A percentile compares a stretch with the other conserved stretches of the same genome.
Conservation (phyloP, 2,113 vertebrate genomes). For the Labeo rohita region DNA sequence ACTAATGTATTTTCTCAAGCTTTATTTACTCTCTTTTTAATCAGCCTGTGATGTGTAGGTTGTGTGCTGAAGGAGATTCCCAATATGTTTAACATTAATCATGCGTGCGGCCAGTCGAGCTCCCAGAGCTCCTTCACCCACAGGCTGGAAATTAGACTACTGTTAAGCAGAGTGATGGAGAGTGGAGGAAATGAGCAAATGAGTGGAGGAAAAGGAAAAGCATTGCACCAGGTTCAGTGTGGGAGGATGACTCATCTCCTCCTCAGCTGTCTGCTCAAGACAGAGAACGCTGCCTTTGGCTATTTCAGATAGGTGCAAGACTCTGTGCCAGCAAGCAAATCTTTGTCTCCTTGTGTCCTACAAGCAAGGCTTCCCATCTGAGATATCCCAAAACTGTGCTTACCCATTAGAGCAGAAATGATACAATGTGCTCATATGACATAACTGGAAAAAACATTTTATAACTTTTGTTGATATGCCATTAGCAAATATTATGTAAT, state of each 20-base stretch:
- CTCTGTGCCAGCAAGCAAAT: slow-evolving; percentile 1
- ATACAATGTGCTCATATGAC: not conserved
- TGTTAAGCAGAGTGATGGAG: slow-evolving; percentile 8
- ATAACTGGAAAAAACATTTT: not conserved
- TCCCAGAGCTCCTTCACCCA: slow-evolving; percentile 39
- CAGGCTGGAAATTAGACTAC: slow-evolving; percentile 28
- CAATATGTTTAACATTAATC: slow-evolving; percentile 41
- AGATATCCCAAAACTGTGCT: slow-evolving; percentile 1
- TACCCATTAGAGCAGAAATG: slow-evolving; percentile 22
- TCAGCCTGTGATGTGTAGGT: slow-evolving; percentile 32
- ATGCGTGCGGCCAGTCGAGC: slow-evolving; percentile 32
- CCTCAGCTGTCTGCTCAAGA: slow-evolving; percentile 52
- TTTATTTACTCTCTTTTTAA: slow-evolving; percentile 17
- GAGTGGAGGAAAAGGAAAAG: slow-evolving; percentile 42
- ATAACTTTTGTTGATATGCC: not conserved
- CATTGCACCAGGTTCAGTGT: slow-evolving; percentile 50
- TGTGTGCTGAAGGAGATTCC: slow-evolving; percentile 30
- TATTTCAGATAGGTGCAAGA: slow-evolving; percentile 47
- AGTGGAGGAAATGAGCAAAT: slow-evolving; percentile 30
- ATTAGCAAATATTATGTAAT: slow-evolving; percentile 4
- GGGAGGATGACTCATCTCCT: slow-evolving; percentile 52
- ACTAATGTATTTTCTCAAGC: slow-evolving; percentile 1
- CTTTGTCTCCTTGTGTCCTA: not conserved
- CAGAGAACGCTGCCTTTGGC: slow-evolving; percentile 40
- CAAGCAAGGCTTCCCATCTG: not conserved